Evolutionary conservation across 2,797 vertebrate genomes (phyloP), one percentile per base, ranked within the genome.

Genomic region (Enteromius paludinosus): DNA sequence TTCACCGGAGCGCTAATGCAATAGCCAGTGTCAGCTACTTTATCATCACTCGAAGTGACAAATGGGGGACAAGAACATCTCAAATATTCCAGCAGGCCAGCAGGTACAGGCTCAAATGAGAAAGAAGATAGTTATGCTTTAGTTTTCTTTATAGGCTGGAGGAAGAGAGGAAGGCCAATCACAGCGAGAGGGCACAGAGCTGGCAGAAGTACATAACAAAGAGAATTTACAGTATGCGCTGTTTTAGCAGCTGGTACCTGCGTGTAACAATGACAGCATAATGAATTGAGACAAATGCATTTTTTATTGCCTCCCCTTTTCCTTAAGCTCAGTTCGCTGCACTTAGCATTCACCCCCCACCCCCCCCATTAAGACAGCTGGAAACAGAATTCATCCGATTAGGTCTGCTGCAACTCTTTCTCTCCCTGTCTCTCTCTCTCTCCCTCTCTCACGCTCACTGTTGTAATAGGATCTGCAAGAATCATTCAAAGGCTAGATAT

Each of bases 401-500:
- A 93, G 94, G 95, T 96, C 94, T 93, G 93, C 91, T 95, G 93
- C 91, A 94, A 94, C 91, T 74, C 88, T 85, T 87, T 86, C 86
- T 72, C 49, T 65, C 45, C n/a, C 33, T n/a, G 7, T 54, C 64
- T 14, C 49, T 23, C 23, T 47, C 49, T 68, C 70, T 30, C 33
- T n/a, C 20, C 25, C 69, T 62, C 77, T 71, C 77, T 68, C 80
- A 30, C 62, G 33, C 76, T 82, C 82, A 38, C 93, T 94, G 92
- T 93, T 91, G 89, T 95, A 97, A 96, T 93, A 95, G 93, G 92
- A 96, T 95, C 95, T 95, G 93, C 94, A 96, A 94, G 95, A 96
- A 96, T 96, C 95, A 97, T 96, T 95, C 95, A 94, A 95, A 96
- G 92, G 89, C 92, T 92, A 96, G 95, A 96, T 94, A 95, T 94